phyloP scores from a whole-genome alignment of 2,797 vertebrate genomes.

The Neopelma chrysocephalum region DNA sequence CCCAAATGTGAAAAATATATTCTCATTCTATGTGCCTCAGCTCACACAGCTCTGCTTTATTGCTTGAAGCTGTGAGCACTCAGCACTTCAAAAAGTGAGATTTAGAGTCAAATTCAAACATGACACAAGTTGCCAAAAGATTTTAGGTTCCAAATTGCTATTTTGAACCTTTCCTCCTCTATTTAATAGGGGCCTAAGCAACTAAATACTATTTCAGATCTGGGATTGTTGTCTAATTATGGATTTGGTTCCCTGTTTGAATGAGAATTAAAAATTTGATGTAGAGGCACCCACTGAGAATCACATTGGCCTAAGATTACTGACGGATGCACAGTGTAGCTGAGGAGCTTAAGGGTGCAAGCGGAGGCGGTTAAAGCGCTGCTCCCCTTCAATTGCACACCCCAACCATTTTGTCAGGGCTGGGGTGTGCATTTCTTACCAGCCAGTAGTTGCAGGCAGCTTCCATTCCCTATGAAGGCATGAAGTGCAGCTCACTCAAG shows the following conservation, averaged over 20 bases:
- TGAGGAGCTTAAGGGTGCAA: neutral
- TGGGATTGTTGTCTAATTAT: neutral
- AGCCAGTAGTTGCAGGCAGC: neutral
- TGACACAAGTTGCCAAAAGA: neutral
- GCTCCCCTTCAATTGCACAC: neutral
- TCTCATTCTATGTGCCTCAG: neutral
- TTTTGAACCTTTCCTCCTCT: neutral
- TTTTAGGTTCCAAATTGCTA: neutral
- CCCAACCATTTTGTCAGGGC: neutral
- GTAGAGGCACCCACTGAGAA: neutral
- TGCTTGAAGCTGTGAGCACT: neutral
- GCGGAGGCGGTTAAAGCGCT: neutral
- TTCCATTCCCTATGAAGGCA: neutral
- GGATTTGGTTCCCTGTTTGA: neutral
- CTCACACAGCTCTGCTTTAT: neutral
- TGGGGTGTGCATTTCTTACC: neutral
- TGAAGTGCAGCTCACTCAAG: neutral
- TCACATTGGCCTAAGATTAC: neutral
- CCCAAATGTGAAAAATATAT: neutral
- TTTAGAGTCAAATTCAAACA: neutral
- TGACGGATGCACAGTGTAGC: rapidly evolving
- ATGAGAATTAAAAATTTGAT: too few relatives aligned
- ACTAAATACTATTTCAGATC: neutral
- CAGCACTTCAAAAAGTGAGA: neutral
- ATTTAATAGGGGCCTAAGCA: neutral